Base-by-base conservation (phyloP, 2,113 vertebrate species). In the Pomatorhinus ruficollis region DNA sequence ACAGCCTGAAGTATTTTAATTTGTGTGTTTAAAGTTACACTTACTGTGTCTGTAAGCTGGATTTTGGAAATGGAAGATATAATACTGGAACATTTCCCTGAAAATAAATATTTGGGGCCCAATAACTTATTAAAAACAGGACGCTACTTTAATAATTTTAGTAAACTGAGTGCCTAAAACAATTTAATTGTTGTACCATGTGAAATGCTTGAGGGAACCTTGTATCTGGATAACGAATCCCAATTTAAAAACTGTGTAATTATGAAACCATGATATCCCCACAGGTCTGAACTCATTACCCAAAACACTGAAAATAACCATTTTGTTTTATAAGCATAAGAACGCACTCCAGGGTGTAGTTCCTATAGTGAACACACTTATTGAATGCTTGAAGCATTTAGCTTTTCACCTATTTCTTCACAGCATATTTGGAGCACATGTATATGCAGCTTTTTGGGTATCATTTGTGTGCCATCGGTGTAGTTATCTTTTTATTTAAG, bases 311-410 rank as follows among this genome's bases (percentile, higher is more conserved):
- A 94, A 91, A 96, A 92, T 92, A 97, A 95, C 82, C 56, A 84
- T 94, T 94, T 82, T 91, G 81, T 95, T 97, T 97, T 95, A 95
- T 78, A 97, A 96, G 93, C 86, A 84, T 75, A 90, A 93, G 93
- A 97, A 96, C 42, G 17, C 90, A 96, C 95, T 95, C 96, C 45
- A 71, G 96, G 96, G 95, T 96, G 92, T 86, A 97, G 93, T 97
- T 96, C 85, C 25, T 90, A 11, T 5, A 83, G 68, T 56, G 83
- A 92, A 90, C 93, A 78, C 95, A 83, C 95, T 96, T 96, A 96
- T 64, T 95, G 92, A 95, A 96, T 93, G 95, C 93, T 89, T 40
- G 64, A 95, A 89, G 72, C 93, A 88, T 93, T 95, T 87, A 82
- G 75, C 93, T 77, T 95, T 95, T 91, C 87, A 59, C 92, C 88